Conservation (phyloP, 2,797 vertebrate species). For the Sebastes melanostomus region DNA sequence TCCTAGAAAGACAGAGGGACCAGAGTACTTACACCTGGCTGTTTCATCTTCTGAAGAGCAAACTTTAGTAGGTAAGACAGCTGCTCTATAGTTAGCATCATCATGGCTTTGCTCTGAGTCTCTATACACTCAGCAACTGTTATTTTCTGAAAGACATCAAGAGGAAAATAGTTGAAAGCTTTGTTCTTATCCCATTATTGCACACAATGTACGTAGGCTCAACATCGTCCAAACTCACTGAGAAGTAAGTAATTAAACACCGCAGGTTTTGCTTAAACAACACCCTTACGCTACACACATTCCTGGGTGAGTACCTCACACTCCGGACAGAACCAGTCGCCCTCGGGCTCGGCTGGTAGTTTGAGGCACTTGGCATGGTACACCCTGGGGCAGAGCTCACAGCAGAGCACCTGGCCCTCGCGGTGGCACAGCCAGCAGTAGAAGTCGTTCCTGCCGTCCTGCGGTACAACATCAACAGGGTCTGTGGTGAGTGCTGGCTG, state of each 20-base stretch:
- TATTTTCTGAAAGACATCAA: slow-evolving; percentile 92
- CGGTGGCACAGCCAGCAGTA: slow-evolving; percentile 99
- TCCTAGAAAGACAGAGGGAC: slow-evolving; percentile 8
- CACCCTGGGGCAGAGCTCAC: slow-evolving; percentile 99
- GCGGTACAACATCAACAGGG: slow-evolving; percentile 99
- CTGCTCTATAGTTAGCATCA: slow-evolving; percentile 97
- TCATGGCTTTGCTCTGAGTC: slow-evolving; percentile 99
- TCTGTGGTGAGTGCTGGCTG: slow-evolving; percentile 91
- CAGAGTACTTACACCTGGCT: slow-evolving; percentile 93
- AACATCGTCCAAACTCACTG: background rate
- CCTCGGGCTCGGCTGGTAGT: slow-evolving; percentile 93
- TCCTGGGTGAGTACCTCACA: slow-evolving; percentile 82
- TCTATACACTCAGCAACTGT: slow-evolving; percentile 99
- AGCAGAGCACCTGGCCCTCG: slow-evolving; percentile 98
- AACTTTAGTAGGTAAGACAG: slow-evolving; percentile 99
- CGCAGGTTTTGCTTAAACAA: background rate
- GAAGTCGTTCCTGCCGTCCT: slow-evolving; percentile 99
- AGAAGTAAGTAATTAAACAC: background rate
- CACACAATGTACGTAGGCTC: background rate
- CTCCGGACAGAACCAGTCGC: slow-evolving; percentile 99
- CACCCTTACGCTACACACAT: slow-evolving; percentile 17
- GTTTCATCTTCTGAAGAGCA: slow-evolving; percentile 99
- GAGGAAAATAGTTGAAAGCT: slow-evolving; percentile 55
- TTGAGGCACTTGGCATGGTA: slow-evolving; percentile 99
- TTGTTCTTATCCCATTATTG: slow-evolving; percentile 4